Conservation (phyloP, 2,888 invertebrate genomes). For the Arrhopalites spinosus region DNA sequence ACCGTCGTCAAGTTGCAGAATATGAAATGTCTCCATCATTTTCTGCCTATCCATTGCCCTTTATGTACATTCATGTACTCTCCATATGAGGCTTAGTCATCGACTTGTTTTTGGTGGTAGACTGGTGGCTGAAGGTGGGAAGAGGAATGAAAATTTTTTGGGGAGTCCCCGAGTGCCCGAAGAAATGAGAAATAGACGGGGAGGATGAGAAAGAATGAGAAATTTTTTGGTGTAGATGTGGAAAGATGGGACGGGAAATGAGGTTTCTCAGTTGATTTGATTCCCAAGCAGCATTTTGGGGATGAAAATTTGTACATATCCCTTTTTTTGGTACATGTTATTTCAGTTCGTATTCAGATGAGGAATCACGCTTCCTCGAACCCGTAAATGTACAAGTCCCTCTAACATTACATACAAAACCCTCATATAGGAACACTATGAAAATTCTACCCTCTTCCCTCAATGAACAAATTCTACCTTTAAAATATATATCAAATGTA, state of each 20-base stretch:
- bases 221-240: constrained; percentile 29
- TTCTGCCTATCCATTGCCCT: too few species aligned
- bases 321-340: neutral
- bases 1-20: constrained; percentile 3
- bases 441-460: neutral
- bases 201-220: constrained; percentile 9
- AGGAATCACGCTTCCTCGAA: constrained; percentile 44
- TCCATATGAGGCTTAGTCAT: too few species aligned
- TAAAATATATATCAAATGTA: neutral
- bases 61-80: too few species aligned
- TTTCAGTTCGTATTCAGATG: constrained; percentile 21
- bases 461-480: too few species aligned
- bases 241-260: constrained; percentile 44
- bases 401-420: neutral
- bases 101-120: too few species aligned
- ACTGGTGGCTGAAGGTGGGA: neutral
- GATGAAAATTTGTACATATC: neutral
- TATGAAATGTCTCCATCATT: neutral
- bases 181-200: neutral
- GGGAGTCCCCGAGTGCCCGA: too few species aligned
- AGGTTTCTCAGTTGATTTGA: constrained; percentile 44
- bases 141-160: neutral
- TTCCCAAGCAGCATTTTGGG: constrained; percentile 39
- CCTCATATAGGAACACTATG: neutral
- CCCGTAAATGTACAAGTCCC: constrained; percentile 27